These are phyloP conservation scores for Eudiplozoon nipponicum DNA, from an alignment of 2,888 invertebrate genomes.

Conservation along the genomic window DNA sequence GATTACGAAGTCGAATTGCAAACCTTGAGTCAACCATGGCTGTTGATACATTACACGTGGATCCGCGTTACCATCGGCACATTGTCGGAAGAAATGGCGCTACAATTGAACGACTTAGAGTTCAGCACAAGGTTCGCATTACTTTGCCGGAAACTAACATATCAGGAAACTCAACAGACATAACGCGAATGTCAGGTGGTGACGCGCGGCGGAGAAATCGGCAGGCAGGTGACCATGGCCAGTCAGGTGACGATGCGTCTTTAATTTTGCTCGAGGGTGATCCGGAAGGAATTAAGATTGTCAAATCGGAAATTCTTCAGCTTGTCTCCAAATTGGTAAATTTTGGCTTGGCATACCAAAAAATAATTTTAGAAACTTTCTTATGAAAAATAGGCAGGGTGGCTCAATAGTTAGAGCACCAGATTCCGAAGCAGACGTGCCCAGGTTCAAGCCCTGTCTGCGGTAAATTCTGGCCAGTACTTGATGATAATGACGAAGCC, in stretches of 20 bases:
- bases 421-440: too few species aligned
- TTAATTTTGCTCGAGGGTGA: slow-evolving; percentile 3
- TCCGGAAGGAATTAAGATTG: neutral
- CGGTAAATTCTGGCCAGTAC: too few species aligned
- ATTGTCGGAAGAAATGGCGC: slow-evolving; percentile 2
- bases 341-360: neutral
- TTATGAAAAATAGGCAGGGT: too few species aligned
- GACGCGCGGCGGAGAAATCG: too few species aligned
- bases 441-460: too few species aligned
- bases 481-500: too few species aligned
- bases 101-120: neutral
- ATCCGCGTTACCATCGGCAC: neutral
- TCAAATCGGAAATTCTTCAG: neutral
- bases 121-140: neutral
- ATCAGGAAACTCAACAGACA: neutral
- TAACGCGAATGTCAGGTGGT: too few species aligned
- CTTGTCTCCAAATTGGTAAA: neutral
- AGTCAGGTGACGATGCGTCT: too few species aligned
- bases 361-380: too few species aligned
- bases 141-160: neutral
- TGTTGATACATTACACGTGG: neutral
- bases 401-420: too few species aligned
- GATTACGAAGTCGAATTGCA: neutral
- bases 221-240: too few species aligned
- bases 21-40: slow-evolving; percentile 3